Conservation (phyloP, 2,797 vertebrate species). For the Mycteria americana region DNA sequence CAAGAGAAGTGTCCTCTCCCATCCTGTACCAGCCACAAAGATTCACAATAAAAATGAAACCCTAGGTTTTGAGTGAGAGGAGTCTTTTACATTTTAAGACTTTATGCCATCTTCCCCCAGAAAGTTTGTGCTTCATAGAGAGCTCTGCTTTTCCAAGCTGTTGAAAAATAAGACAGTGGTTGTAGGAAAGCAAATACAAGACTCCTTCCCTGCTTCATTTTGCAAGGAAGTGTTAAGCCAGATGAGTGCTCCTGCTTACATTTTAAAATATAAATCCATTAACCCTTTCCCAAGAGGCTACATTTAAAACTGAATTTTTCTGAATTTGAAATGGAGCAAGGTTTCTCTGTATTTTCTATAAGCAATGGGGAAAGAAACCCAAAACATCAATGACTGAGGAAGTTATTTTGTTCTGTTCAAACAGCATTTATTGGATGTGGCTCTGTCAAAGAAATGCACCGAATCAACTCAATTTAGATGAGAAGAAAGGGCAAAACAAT, state of each 20-base stretch:
- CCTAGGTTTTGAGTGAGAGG: neutral
- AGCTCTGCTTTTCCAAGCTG: neutral
- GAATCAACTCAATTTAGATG: neutral
- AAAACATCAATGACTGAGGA: neutral
- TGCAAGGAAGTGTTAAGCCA: neutral
- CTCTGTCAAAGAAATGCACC: neutral
- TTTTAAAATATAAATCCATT: too few species aligned
- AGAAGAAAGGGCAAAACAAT: neutral
- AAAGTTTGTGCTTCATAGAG: neutral
- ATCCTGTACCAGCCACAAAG: neutral
- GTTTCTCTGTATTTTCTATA: neutral
- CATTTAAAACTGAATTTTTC: neutral
- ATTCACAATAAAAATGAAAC: neutral
- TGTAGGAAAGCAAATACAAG: neutral
- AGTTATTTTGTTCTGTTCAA: neutral
- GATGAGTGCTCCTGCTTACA: neutral
- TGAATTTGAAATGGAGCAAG: neutral
- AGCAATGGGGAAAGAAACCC: too few species aligned
- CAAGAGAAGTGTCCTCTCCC: neutral
- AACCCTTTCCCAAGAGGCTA: neutral
- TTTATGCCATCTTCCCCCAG: neutral
- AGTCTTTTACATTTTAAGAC: neutral
- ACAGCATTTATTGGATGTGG: neutral
- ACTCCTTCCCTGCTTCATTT: neutral
- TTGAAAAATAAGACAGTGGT: neutral